Evolutionary conservation across 2,888 invertebrate genomes (phyloP).

Genomic region (Diachrysia chrysitis): DNA sequence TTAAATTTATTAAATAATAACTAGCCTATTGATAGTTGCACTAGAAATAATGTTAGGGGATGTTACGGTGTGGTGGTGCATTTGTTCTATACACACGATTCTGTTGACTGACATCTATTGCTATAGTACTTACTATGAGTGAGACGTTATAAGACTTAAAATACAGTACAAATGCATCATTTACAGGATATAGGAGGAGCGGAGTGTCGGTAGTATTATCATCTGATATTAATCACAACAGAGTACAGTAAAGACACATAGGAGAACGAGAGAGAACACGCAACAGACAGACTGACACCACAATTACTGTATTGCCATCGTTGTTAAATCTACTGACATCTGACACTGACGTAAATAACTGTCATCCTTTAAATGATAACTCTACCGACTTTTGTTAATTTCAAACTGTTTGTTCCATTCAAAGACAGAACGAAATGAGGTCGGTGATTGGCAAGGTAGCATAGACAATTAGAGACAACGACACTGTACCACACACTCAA

Average conservation of each 20-base stretch:
- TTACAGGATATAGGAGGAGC: constrained; percentile 26
- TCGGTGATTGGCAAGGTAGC: constrained; percentile 53
- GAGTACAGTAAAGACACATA: constrained; percentile 10
- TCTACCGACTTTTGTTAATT: constrained; percentile 28
- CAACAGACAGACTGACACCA: constrained; percentile 11
- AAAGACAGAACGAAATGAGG: constrained; percentile 36
- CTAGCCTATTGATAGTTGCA: constrained; percentile 80
- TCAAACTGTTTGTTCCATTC: constrained; percentile 36
- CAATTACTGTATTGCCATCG: neutral
- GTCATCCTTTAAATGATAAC: constrained; percentile 39
- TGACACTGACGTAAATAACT: constrained; percentile 2
- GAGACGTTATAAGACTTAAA: constrained; percentile 35
- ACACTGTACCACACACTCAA: constrained; percentile 83
- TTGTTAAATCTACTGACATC: constrained; percentile 10
- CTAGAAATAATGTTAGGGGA: constrained; percentile 70
- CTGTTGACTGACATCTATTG: constrained; percentile 10
- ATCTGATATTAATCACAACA: constrained; percentile 32
- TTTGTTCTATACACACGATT: constrained; percentile 47
- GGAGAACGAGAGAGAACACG: constrained; percentile 15
- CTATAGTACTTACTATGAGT: constrained; percentile 28
- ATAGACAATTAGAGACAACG: constrained; percentile 86
- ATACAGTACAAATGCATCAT: constrained; percentile 63
- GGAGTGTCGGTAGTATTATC: constrained; percentile 37
- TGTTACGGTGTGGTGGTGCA: constrained; percentile 47
- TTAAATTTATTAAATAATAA: constrained; percentile 78